Percentiles rank a stretch among this genome's conserved stretches.
Evolutionary conservation across 1,140 invertebrate genomes (phyloP).

Genomic region (Drosophila takahashii): DNA sequence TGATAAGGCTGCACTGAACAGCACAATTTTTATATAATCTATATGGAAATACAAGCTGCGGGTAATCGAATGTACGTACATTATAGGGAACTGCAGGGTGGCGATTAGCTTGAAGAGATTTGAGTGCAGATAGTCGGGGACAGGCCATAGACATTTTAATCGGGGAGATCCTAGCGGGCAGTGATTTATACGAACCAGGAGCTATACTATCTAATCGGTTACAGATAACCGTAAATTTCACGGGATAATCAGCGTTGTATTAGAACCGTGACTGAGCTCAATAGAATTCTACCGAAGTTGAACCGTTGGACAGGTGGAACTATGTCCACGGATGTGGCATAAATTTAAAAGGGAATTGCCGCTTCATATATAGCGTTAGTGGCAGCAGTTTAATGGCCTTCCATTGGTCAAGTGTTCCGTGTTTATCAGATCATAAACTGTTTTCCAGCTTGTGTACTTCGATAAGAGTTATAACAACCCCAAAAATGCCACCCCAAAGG

Average conservation of each 20-base stretch:
- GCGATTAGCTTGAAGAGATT: constrained; percentile 37
- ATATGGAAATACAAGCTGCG: not conserved
- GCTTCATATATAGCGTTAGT: constrained; percentile 7
- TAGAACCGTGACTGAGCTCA: constrained; percentile 19
- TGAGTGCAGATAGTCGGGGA: constrained; percentile 24
- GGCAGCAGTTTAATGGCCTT: constrained; percentile 25
- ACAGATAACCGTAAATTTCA: constrained; percentile 11
- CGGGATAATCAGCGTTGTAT: constrained; percentile 25
- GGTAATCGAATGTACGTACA: constrained; percentile 24
- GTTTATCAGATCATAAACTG: constrained; percentile 50
- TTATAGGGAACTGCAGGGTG: constrained; percentile 19
- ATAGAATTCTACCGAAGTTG: constrained; percentile 8
- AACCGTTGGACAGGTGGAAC: constrained; percentile 40
- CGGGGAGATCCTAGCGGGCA: constrained; percentile 29
- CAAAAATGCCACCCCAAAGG: constrained; percentile 24
- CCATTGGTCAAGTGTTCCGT: constrained; percentile 43
- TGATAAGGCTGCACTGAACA: constrained; percentile 41
- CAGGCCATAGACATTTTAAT: constrained; percentile 36
- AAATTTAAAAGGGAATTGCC: constrained; percentile 55
- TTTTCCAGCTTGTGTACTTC: constrained; percentile 36
- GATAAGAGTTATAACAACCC: constrained; percentile 39
- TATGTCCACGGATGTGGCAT: constrained; percentile 29
- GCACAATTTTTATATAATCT: constrained; percentile 21
- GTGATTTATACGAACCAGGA: constrained; percentile 40
- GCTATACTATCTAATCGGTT: constrained; percentile 32